Percentiles rank a stretch among this genome's conserved stretches.
phyloP scores from a whole-genome alignment of 2,888 invertebrate species.

The Limenitis camilla region DNA sequence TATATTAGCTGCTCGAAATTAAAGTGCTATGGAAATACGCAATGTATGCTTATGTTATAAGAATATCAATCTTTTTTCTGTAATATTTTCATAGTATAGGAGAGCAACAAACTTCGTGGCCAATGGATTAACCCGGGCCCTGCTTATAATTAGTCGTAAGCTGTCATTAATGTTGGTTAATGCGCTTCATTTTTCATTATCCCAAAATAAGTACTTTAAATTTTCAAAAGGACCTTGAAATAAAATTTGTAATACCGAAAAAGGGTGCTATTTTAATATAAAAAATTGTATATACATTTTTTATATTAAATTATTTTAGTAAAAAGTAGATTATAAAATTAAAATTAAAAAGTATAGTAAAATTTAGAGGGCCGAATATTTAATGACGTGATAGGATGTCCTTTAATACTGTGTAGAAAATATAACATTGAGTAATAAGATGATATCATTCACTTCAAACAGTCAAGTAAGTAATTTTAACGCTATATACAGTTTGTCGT shows the following conservation, averaged over 20 bases:
- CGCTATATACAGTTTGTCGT: too few relatives aligned
- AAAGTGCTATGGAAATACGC: not conserved
- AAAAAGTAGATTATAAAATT: not conserved
- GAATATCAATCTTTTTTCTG: not conserved
- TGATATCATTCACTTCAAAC: too few relatives aligned
- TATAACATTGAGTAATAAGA: too few relatives aligned
- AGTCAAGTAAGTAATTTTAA: too few relatives aligned
- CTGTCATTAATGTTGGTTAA: slow-evolving; percentile 19
- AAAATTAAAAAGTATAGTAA: too few relatives aligned
- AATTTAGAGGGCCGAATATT: too few relatives aligned
- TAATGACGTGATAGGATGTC: too few relatives aligned
- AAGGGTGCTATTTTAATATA: not conserved
- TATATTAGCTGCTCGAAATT: not conserved
- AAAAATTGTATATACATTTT: too few relatives aligned
- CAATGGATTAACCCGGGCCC: slow-evolving; percentile 18
- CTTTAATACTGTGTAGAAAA: too few relatives aligned
- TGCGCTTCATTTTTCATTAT: slow-evolving; percentile 15
- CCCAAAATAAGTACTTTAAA: slow-evolving; percentile 4
- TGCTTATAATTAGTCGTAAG: slow-evolving; percentile 21
- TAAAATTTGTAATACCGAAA: slow-evolving; percentile 1
- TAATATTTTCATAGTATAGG: slow-evolving; percentile 2
- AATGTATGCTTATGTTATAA: slow-evolving; percentile 1
- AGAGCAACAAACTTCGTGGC: slow-evolving; percentile 13
- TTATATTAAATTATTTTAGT: not conserved
- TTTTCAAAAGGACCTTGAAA: not conserved